Percentiles rank a stretch among this genome's conserved stretches.
phyloP scores from a whole-genome alignment of 2,888 invertebrate genomes.

The Melipona bicolor region DNA sequence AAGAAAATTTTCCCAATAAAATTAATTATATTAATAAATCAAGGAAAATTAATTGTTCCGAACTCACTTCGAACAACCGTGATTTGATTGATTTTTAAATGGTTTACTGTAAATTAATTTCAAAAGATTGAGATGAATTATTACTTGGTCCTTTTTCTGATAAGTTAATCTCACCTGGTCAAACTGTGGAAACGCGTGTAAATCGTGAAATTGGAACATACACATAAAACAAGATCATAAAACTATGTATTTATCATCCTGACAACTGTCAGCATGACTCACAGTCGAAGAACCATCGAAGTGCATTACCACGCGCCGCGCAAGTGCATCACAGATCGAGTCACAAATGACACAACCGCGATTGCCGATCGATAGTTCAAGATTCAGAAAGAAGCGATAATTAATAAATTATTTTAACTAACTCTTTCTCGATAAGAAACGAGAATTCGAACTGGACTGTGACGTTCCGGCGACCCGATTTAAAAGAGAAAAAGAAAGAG shows the following conservation, averaged over 20 bases:
- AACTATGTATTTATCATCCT: too few species aligned
- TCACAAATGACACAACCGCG: constrained; percentile 13
- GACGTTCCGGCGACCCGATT: constrained; percentile 34
- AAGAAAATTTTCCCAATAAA: too few species aligned
- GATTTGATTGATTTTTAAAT: too few species aligned
- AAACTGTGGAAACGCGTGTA: not conserved
- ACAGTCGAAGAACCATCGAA: not conserved
- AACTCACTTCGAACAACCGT: too few species aligned
- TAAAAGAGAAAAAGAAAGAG: not conserved
- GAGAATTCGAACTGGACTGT: not conserved
- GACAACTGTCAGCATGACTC: not conserved
- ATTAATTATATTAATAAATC: too few species aligned
- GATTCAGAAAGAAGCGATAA: constrained; percentile 20
- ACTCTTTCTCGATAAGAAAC: constrained; percentile 6
- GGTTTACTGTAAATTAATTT: too few species aligned
- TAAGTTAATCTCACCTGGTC: too few species aligned
- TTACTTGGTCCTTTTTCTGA: too few species aligned
- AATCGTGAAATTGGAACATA: not conserved
- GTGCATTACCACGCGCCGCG: constrained; percentile 26
- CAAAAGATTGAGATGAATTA: too few species aligned
- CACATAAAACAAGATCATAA: not conserved
- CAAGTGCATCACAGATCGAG: not conserved
- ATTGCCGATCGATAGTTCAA: constrained; percentile 7
- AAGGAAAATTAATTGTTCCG: too few species aligned
- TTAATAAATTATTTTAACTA: not conserved